These are phyloP conservation scores for Archocentrus centrarchus DNA, from an alignment of 2,113 vertebrate species.

Conservation along the genomic window DNA sequence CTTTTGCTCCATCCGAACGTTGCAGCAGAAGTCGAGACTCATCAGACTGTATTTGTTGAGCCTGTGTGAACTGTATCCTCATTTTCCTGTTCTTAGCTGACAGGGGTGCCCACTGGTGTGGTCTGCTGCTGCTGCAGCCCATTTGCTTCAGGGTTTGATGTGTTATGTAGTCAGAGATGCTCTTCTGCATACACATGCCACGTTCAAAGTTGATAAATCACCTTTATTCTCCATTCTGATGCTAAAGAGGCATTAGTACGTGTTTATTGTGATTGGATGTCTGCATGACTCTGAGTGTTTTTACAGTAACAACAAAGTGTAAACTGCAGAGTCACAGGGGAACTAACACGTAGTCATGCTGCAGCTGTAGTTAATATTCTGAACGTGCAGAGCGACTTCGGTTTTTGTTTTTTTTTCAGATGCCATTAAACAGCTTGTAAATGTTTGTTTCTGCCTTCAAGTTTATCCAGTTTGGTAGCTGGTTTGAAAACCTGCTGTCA, in stretches of 20 bases:
- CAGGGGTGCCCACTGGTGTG: background rate
- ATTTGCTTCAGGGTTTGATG: background rate
- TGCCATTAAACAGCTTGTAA: background rate
- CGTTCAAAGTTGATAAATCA: background rate
- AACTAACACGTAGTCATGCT: too few species aligned
- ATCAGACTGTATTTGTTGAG: background rate
- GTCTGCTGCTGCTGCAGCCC: background rate
- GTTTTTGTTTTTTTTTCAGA: fast-evolving
- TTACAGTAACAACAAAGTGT: background rate
- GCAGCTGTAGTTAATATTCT: background rate
- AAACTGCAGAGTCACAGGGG: background rate
- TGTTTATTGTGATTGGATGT: too few species aligned
- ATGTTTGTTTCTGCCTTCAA: background rate
- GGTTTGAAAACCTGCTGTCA: background rate
- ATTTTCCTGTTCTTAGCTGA: background rate
- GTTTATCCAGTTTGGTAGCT: slow-evolving; percentile 10
- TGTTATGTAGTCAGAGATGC: fast-evolving
- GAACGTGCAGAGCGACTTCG: background rate
- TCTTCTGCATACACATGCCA: background rate
- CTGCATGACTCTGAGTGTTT: background rate
- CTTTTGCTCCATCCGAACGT: fast-evolving
- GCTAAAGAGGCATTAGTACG: too few species aligned
- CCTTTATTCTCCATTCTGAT: background rate
- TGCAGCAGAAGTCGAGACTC: background rate
- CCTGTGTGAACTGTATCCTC: background rate